Conservation (phyloP, 2,888 invertebrate species). For the Metallyticus violacea region DNA sequence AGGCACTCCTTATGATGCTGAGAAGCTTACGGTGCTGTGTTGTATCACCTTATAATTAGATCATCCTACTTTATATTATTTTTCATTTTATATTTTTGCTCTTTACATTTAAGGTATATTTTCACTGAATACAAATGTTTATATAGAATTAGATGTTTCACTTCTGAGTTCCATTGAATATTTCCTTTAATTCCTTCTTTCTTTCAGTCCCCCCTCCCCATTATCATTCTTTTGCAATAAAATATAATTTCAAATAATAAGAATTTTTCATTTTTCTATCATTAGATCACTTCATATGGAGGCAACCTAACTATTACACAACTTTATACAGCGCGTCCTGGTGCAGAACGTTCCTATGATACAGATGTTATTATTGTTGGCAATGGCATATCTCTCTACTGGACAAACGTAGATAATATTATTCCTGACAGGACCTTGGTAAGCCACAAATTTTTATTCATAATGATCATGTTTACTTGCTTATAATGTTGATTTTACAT, state of each 20-base stretch:
- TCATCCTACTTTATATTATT: too few species aligned
- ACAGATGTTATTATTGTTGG: conserved; percentile 81
- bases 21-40: too few species aligned
- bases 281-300: conserved; percentile 79
- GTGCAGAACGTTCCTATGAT: conserved; percentile 58
- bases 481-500: not conserved
- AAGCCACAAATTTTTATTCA: conserved; percentile 39
- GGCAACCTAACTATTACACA: conserved; percentile 75
- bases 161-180: not conserved
- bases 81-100: too few species aligned
- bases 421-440: conserved; percentile 60
- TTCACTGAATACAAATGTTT: too few species aligned
- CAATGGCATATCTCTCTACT: conserved; percentile 71
- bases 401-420: conserved; percentile 63
- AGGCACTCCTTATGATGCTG: too few species aligned
- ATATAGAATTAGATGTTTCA: not conserved
- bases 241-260: too few species aligned
- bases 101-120: too few species aligned
- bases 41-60: too few species aligned
- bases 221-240: too few species aligned
- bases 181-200: not conserved
- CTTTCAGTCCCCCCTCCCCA: too few species aligned
- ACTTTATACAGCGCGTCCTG: conserved; percentile 58
- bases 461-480: not conserved
- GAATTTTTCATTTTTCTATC: too few species aligned